Base-by-base conservation (phyloP, 2,797 vertebrate species). In the Cottoperca gobio region DNA sequence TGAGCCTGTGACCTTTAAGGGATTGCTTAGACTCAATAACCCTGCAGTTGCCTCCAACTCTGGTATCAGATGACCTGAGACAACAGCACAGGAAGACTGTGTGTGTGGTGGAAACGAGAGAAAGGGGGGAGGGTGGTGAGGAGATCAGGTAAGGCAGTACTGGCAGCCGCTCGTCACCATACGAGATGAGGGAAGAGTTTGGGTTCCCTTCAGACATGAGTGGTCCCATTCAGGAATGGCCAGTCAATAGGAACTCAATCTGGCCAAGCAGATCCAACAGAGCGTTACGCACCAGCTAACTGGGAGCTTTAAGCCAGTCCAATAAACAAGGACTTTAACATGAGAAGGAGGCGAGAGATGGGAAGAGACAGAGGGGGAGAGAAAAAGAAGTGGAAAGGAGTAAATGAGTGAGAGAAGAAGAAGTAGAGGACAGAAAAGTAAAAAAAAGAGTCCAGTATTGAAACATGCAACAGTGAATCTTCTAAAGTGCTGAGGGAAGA, bases 241-340 rank as follows among this genome's bases (percentile, higher is more conserved):
- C 89, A 91, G 92, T 92, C 94, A 91, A 89, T 92, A 92, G 94
- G 93, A 95, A 96, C 93, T 80, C 76, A 93, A 95, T 90, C 93
- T 90, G 64, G 39, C 86, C 60, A 70, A 82, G 83, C 89, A 84
- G 82, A 85, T 84, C 80, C 88, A 88, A 66, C 89, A 79, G 85
- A 88, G 87, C 75, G 64, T 81, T 59, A 83, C 85, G 81, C 91
- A 86, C 80, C 73, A 50, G 90, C 93, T 91, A 85, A 82, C 85
- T 66, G 85, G 89, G 86, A 88, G 90, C 86, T 90, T 90, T 90
- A 89, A 92, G 81, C 75, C 89, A 67, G 83, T 88, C 88, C 86
- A 86, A 93, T 92, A 93, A 94, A 92, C 84, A 88, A 79, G 71
- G 79, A 81, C 89, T 92, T 91, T 79, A 91, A 93, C 89, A 88